phyloP scores from a whole-genome alignment of 2,113 vertebrate genomes.

The Trogon melanurus region DNA sequence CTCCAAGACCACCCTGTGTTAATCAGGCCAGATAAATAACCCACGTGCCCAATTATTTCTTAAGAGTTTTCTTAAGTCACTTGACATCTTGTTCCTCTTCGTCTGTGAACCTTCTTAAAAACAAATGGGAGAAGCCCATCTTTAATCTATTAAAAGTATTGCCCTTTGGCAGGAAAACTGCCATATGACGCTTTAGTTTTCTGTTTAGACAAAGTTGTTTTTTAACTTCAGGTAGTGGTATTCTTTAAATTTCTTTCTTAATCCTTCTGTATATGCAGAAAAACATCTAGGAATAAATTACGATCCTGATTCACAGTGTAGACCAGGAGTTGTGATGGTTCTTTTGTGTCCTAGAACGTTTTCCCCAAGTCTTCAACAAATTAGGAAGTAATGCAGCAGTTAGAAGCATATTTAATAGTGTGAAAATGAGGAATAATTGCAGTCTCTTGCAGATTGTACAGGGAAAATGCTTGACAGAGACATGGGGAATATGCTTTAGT shows the following conservation, averaged over 20 bases:
- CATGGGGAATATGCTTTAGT: neutral
- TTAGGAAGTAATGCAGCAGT: neutral
- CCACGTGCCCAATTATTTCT: conserved; percentile 55
- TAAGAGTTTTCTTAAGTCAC: neutral
- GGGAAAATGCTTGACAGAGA: neutral
- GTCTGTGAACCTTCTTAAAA: conserved; percentile 11
- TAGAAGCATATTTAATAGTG: neutral
- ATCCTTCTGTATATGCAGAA: neutral
- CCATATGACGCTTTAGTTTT: neutral
- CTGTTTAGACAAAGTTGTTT: neutral
- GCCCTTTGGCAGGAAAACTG: neutral
- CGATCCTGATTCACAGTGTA: neutral
- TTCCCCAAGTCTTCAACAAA: neutral
- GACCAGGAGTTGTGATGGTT: neutral
- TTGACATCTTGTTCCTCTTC: conserved; percentile 29
- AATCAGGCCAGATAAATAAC: conserved; percentile 59
- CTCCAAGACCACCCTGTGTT: conserved; percentile 56
- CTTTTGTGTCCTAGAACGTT: neutral
- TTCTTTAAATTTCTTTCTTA: neutral
- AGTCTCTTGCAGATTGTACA: neutral
- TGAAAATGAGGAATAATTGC: neutral
- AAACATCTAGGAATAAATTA: neutral
- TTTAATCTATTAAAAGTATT: neutral
- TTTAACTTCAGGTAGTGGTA: neutral
- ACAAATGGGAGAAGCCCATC: neutral